Evolutionary conservation across 2,113 vertebrate species (phyloP).

Genomic region (Pelusios castaneus): DNA sequence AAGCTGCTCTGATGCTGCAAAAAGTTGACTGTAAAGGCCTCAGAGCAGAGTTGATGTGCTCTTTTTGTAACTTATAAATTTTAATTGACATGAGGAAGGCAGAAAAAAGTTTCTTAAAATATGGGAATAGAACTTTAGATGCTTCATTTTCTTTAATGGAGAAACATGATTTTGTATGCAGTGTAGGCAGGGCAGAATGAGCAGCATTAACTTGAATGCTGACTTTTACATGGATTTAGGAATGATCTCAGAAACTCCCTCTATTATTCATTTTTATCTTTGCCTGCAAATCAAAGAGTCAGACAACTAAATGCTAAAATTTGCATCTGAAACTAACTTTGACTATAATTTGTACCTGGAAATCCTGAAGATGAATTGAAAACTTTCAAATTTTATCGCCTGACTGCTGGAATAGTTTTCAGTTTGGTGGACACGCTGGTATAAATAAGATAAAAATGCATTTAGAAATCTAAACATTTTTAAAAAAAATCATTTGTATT

Average conservation of each 20-base stretch:
- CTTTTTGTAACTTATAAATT: background rate
- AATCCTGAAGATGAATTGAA: background rate
- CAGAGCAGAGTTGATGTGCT: background rate
- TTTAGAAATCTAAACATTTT: background rate
- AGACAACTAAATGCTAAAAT: accelerated
- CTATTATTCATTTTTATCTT: background rate
- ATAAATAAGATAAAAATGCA: background rate
- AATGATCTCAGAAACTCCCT: background rate
- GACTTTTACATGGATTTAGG: background rate
- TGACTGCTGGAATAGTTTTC: background rate
- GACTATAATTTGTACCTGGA: background rate
- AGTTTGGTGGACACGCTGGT: background rate
- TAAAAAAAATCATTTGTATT: background rate
- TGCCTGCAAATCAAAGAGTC: background rate
- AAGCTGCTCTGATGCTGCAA: background rate
- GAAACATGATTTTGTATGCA: background rate
- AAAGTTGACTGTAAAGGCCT: background rate
- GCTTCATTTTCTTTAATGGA: background rate
- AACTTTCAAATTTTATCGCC: background rate
- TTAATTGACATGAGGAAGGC: background rate
- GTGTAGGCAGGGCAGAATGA: background rate
- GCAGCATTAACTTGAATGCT: background rate
- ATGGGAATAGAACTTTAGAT: background rate
- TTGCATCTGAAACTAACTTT: background rate
- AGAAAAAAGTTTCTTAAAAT: background rate